Base-by-base conservation (phyloP, 2,797 vertebrate genomes). In the Chromis chromis region DNA sequence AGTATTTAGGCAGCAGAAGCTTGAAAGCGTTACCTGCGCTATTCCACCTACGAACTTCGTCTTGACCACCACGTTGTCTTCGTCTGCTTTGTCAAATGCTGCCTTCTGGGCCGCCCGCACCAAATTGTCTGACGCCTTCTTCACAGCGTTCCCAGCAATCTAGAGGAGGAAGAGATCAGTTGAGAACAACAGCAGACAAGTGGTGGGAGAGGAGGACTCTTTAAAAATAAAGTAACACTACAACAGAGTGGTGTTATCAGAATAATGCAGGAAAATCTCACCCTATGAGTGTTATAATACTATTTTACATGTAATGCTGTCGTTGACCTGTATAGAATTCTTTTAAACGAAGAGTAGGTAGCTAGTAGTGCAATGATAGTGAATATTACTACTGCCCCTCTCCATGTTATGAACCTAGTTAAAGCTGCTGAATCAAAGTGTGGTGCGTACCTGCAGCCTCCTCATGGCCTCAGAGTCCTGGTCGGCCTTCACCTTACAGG, bases 71-170 rank as follows among this genome's bases (percentile, higher is more conserved):
- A 99, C 96, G 0, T 96, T 97, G 0, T 98, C 94, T 1, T 99
- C 98, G 3, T 99, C 98, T 0, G 96, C 93, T 91, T 99, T 99
- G 81, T 97, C 96, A 72, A 99, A 99, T 0, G 97, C 98, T 10
- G 98, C 97, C 88, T 99, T 99, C 85, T 99, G 98, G 28, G 98
- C 98, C 0, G 98, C 98, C 49, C 96, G 94, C 22, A 99, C 98
- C 25, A 99, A 94, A 87, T 97, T 99, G 93, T 99, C 98, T 0
- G 98, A 99, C 0, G 98, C 98, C 78, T 97, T 95, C 79, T 99
- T 99, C 65, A 99, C 98, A 16, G 98, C 98, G n/a, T 99, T 99
- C n/a, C 98, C 98, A 33, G 98, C 98, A 25, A 95, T 95, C 97
- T 98, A 9, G 11, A 8, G 16, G 71, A 46, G 7, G 68, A 77